A percentile compares a stretch with the other conserved stretches of the same genome.
phyloP scores from a whole-genome alignment of 2,113 vertebrate genomes.

The Oceanites oceanicus region DNA sequence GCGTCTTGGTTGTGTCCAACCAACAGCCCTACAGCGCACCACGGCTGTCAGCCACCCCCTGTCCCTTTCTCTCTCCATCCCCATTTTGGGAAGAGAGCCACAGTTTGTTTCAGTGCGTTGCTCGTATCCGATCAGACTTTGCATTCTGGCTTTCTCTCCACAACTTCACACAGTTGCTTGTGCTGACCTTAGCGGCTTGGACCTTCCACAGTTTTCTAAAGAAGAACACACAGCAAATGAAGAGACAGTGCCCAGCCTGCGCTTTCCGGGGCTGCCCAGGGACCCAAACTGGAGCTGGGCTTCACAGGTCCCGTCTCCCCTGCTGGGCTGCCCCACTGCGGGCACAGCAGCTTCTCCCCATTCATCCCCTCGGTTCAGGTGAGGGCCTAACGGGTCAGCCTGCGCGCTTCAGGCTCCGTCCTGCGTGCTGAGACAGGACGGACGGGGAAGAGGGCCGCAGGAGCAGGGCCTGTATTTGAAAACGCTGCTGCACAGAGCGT shows the following conservation, averaged over 20 bases:
- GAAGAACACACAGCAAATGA: neutral
- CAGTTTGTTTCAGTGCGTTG: neutral
- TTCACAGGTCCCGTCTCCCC: neutral
- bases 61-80: neutral
- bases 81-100: neutral
- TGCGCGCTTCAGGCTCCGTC: rapidly evolving
- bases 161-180: rapidly evolving
- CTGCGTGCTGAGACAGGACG: rapidly evolving
- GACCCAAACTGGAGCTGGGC: neutral
- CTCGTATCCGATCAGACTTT: rapidly evolving
- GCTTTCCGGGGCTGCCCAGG: rapidly evolving
- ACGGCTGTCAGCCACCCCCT: rapidly evolving
- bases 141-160: neutral
- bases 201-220: neutral
- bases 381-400: rapidly evolving
- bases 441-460: rapidly evolving
- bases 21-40: neutral
- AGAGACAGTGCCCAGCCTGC: neutral
- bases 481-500: neutral
- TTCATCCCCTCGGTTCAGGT: rapidly evolving
- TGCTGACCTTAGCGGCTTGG: neutral
- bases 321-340: neutral
- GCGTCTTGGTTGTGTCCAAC: neutral
- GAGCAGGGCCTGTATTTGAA: neutral
- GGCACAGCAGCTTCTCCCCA: neutral